Evolutionary conservation across 2,797 vertebrate species (phyloP).

Genomic region (Sphenopsis melanotis): DNA sequence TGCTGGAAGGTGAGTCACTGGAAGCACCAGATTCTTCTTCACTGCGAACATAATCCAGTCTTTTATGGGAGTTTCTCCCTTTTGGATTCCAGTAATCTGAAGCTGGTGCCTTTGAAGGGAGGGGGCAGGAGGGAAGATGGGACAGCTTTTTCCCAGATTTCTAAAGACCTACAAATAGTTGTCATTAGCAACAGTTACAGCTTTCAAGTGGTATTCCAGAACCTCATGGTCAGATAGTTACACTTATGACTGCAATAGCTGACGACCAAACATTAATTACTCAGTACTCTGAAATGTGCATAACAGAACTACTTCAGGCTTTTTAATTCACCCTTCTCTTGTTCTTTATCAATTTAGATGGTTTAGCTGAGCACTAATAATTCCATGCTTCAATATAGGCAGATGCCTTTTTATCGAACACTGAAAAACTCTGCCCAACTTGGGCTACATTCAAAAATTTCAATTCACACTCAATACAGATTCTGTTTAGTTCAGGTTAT

Average conservation of each 20-base stretch:
- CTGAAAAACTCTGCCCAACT: neutral
- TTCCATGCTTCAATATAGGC: neutral
- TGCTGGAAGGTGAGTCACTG: neutral
- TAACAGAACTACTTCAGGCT: neutral
- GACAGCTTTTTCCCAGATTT: neutral
- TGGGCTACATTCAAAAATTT: neutral
- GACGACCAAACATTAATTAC: neutral
- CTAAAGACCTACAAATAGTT: neutral
- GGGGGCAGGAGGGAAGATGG: neutral
- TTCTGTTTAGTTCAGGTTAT: neutral
- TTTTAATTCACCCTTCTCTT: neutral
- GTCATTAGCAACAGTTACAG: neutral
- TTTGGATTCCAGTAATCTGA: neutral
- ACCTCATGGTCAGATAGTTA: neutral
- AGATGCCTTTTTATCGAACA: neutral
- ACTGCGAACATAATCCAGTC: neutral
- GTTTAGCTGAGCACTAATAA: neutral
- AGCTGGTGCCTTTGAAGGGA: neutral
- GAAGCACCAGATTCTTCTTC: neutral
- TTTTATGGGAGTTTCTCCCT: neutral
- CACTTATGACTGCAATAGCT: neutral
- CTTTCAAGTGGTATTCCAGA: neutral
- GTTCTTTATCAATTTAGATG: neutral
- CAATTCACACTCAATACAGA: neutral
- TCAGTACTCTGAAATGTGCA: neutral